Evolutionary conservation across 2,888 invertebrate genomes (phyloP), one percentile per base, ranked within the genome.

Genomic region (Bombylius discolor): DNA sequence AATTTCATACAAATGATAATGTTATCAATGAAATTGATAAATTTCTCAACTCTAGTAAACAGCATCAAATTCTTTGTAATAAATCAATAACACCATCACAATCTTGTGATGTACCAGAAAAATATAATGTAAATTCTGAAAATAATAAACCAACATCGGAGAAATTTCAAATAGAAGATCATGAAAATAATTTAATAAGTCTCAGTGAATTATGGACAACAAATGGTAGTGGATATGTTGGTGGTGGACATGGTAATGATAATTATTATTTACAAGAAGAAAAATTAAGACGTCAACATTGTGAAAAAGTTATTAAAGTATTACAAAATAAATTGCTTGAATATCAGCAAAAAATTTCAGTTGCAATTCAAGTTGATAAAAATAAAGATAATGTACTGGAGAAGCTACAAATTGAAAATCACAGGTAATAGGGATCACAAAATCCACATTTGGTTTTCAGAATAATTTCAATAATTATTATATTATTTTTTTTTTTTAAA

Each of bases 271-370:
- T 88, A 4, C 85, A 88, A 67, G 89, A 89, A 69, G 89, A 90
- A 68, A 82, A 82, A 66, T 74, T 87, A 46, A 79, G 87, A 58
- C 77, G 90, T 66, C 83, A 87, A 77, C 89, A 88, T 76, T 70
- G 74, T 64, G 90, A 90, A 72, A 78, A 82, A 58, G 76, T 85
- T 63, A 87, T 90, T 52, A 83, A 85, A 64, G 80, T 84, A 52
- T 71, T 89, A 3, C 89, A 90, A 67, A 80, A 80, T 62, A 82
- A 83, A 62, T 72, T 85, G 52, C 72, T 89, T 34, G 88, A 89
- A 62, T 82, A 86, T 63, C 87, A 89, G 68, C 87, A 90, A 68
- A 84, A 84, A 64, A 69, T 90, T 36, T 85, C 89, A 0, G 87
- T 89, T 1, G 89, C 89, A 1, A 70, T 89, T 6, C 81, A 83